Conservation (phyloP, 2,797 vertebrate species). For the Phataginus tricuspis region DNA sequence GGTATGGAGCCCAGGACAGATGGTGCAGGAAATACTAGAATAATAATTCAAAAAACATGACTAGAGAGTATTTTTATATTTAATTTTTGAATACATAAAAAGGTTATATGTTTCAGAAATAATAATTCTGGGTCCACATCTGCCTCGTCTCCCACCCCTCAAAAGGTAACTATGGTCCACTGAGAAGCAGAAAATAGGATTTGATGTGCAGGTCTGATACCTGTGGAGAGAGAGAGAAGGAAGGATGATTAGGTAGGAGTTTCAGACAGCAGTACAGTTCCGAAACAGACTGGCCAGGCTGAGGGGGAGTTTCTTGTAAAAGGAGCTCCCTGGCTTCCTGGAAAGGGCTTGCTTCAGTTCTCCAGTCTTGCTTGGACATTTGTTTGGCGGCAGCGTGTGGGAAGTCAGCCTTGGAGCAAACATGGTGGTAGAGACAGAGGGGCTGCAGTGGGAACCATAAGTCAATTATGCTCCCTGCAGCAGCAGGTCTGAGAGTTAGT, state of each 20-base stretch:
- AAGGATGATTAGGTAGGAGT: not conserved
- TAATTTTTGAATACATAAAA: not conserved
- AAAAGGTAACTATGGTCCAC: not conserved
- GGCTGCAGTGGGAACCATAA: not conserved
- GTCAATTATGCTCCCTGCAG: not conserved
- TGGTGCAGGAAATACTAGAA: not conserved
- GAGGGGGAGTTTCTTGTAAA: not conserved
- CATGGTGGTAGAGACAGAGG: not conserved
- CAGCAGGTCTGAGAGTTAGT: not conserved
- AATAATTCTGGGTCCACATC: not conserved
- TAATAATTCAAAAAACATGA: not conserved
- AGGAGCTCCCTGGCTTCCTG: not conserved
- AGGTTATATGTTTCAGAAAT: not conserved
- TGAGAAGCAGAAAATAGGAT: not conserved
- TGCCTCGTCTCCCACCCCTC: not conserved
- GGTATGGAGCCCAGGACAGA: not conserved
- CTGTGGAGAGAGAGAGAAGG: not conserved
- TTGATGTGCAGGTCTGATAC: not conserved
- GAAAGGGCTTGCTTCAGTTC: not conserved
- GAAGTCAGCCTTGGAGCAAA: not conserved
- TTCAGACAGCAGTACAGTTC: not conserved
- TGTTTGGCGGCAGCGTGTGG: not conserved
- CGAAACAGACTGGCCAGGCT: not conserved
- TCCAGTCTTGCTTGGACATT: not conserved
- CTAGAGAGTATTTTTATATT: not conserved